Evolutionary conservation across 2,113 vertebrate species (phyloP), one percentile per base, ranked within the genome.

Genomic region (Panthera uncia): DNA sequence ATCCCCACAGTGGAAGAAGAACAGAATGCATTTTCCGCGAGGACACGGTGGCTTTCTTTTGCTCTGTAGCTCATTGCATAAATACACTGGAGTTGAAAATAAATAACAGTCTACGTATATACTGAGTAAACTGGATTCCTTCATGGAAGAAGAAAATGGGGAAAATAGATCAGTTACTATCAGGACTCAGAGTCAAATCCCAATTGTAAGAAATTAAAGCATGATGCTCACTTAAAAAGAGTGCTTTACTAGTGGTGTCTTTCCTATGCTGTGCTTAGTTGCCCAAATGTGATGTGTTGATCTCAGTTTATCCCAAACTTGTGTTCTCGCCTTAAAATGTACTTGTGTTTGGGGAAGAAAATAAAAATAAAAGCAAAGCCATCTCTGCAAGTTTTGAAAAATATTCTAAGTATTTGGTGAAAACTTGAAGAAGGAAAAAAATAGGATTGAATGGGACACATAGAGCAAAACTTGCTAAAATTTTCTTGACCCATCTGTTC

Each of bases 151-250:
- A 88, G 65, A 78, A 80, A 88, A 38, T 69, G 36, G 83, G 5
- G 29, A 33, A 93, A 88, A 86, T 57, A 95, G 66, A 68, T 66
- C 12, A 85, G 48, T 88, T 88, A 65, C 57, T 94, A 1, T 83
- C 27, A 45, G 50, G 55, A 83, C 50, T 93, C 48, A 74, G 61
- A 31, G 48, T 83, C 1, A 38, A 78, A 85, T 84, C 27, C 66
- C 89, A 92, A 93, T 61, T 96, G 38, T 91, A 83, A 93, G 63
- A 95, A 38, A 91, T 65, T 52, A 79, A 93, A 89, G 7, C 41
- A 96, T 71, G 93, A 91, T 68, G 45, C 14, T 33, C 48, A 81
- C 63, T 97, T 95, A 12, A 88, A 86, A 97, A 95, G 50, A 68
- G 52, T 89, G 50, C 29, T 71, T 83, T n/a, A 23, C 29, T 61